Evolutionary conservation across 2,797 vertebrate species (phyloP), one percentile per base, ranked within the genome.

Genomic region (Sebastes alutus): DNA sequence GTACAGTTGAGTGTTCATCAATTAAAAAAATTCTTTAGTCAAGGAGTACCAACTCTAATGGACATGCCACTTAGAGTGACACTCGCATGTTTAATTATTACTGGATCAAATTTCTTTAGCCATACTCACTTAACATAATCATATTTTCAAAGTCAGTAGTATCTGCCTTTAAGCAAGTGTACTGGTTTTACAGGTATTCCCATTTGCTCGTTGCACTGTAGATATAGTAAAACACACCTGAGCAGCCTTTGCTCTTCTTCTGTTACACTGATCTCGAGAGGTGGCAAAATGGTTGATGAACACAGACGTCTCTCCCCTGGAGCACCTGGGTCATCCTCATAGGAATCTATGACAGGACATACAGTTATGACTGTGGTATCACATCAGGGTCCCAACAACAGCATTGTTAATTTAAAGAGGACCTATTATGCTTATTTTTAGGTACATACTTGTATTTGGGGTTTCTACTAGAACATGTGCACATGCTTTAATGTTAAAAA

Each of bases 161-260:
- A 18, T 38, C 25, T 38, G 9, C 23, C 14, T 46, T 27, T 64
- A 33, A 2, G 20, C 10, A 32, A 29, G 14, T 35, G 67, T 18
- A 35, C n/a, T 65, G 20, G 6, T 69, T 60, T 38, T 22, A 42
- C n/a, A 55, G 30, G n/a, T 20, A 7, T 54, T 42, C 12, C 6
- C 7, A 55, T 25, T 35, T 8, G 52, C n/a, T 55, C 30, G 14
- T 62, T 38, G 38, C 20, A 13, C 6, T 35, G n/a, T 29, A 35
- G 5, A 67, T 9, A 13, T 11, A 22, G 8, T 23, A 46, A 49
- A 79, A 69, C 86, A 92, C 94, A 99, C 99, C 97, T 72, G 18
- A 99, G 94, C 35, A 99, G 93, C 90, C 98, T 95, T 58, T 95
- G 94, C 80, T 99, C 97, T 65, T 98, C 97, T 88, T 98, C 96